These are phyloP conservation scores for Tachuris rubrigastra DNA, from an alignment of 2,113 vertebrate species.

Conservation along the genomic window DNA sequence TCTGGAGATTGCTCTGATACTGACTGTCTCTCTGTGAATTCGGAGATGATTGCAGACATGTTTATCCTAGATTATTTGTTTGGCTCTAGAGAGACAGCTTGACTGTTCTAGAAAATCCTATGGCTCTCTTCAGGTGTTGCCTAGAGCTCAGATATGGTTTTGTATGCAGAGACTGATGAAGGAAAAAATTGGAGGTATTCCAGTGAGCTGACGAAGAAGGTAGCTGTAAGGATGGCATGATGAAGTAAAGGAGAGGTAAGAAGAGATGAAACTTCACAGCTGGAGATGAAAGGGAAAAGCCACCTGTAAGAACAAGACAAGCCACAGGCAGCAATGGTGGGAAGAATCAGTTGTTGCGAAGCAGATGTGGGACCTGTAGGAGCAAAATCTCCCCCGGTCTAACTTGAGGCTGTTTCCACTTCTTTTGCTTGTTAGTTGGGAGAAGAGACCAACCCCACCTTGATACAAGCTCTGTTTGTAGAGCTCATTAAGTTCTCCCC, in stretches of 20 bases:
- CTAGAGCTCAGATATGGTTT: not conserved
- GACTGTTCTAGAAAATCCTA: not conserved
- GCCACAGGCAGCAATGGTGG: accelerated
- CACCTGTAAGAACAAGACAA: not conserved
- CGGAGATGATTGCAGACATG: not conserved
- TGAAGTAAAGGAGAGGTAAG: not conserved
- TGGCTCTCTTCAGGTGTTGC: not conserved
- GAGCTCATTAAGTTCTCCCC: not conserved
- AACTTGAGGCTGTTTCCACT: not conserved
- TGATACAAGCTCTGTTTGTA: not conserved
- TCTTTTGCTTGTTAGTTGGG: not conserved
- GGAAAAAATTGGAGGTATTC: not conserved
- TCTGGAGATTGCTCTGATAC: not conserved
- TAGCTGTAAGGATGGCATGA: not conserved
- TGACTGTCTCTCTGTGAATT: not conserved
- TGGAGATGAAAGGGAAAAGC: not conserved
- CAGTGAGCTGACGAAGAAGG: not conserved
- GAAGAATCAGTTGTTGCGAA: not conserved
- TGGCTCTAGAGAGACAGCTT: not conserved
- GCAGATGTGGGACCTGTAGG: not conserved
- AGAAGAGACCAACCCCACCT: not conserved
- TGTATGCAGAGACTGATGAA: not conserved
- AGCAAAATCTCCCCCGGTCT: not conserved
- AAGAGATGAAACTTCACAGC: not conserved
- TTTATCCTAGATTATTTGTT: not conserved